Evolutionary conservation across 2,113 vertebrate genomes (phyloP), one percentile per base, ranked within the genome.

Genomic region (Apistogramma diplotaenia): DNA sequence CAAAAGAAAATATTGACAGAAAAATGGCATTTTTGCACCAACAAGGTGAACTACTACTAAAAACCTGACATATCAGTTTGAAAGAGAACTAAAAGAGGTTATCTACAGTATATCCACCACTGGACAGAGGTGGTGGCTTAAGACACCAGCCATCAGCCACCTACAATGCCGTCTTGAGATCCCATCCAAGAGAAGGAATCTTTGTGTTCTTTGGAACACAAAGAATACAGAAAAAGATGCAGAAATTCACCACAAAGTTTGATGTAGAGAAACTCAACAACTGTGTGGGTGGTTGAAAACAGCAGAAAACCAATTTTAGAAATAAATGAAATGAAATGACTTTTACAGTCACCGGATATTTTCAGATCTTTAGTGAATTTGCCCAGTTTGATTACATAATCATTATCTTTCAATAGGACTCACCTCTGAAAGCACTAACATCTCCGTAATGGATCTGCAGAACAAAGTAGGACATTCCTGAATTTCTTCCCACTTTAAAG

Each of bases 361-460:
- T 62, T 35, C 35, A 62, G 35, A 40, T 15, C 37, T 23, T 62
- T 40, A 62, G 33, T 40, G 33, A 62, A 62, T 40, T 62, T 43
- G 37, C 37, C 43, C 18, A 65, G 46, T 65, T 67, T 67, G 23
- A 67, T 23, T 37, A 67, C 61, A 67, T 65, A 65, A 18, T 43
- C 10, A 25, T 49, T 49, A 67, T 49, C 5, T 29, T 49, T 67
- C 23, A 49, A 27, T 10, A 46, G 15, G 21, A 91, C 96, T 59
- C 93, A 98, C 98, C 97, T 96, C 89, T 96, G 83, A 99, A 99
- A 86, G 95, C 96, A 90, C 87, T 90, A 72, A 96, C 65, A 74
- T 99, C 97, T 11, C 97, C 98, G 84, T 99, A 99, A 93, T 99
- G 98, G 9, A 99, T 97, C 87, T 99, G 98, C 11, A 99, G 96